Evolutionary conservation across 1,140 invertebrate genomes (phyloP).

Genomic region (Temnothorax curvispinosus): DNA sequence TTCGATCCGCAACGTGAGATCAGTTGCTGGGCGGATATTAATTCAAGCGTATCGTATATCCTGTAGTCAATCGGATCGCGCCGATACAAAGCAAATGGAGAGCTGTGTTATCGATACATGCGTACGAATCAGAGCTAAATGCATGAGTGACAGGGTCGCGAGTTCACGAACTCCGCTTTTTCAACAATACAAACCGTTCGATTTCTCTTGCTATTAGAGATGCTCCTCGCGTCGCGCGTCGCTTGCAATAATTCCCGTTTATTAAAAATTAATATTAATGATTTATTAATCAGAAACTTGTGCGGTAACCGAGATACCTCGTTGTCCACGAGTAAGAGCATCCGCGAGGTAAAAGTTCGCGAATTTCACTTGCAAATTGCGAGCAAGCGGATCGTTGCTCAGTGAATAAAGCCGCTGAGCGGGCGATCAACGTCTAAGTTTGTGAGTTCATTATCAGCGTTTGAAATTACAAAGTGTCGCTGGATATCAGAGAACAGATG

Average conservation of each 20-base stretch:
- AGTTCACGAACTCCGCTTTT: neutral
- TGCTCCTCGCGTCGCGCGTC: neutral
- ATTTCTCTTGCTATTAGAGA: neutral
- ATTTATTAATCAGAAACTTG: slow-evolving; percentile 9
- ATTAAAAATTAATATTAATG: neutral
- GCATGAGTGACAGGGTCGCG: neutral
- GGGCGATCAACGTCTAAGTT: neutral
- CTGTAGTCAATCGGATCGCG: neutral
- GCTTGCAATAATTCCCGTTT: neutral
- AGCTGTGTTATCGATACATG: neutral
- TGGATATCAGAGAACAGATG: neutral
- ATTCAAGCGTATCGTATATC: slow-evolving; percentile 21
- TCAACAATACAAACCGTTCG: neutral
- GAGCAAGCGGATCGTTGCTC: neutral
- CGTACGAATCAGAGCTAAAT: neutral
- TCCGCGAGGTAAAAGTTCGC: neutral
- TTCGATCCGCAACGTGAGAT: neutral
- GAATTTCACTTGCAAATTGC: slow-evolving; percentile 16
- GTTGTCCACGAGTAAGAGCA: neutral
- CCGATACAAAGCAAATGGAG: neutral
- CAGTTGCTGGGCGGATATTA: slow-evolving; percentile 5
- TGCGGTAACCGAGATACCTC: neutral
- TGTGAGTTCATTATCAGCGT: neutral
- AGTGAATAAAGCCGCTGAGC: neutral
- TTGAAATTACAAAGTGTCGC: neutral